These are phyloP conservation scores for Dendrolimus houi DNA, from an alignment of 2,888 invertebrate species.

Conservation along the genomic window DNA sequence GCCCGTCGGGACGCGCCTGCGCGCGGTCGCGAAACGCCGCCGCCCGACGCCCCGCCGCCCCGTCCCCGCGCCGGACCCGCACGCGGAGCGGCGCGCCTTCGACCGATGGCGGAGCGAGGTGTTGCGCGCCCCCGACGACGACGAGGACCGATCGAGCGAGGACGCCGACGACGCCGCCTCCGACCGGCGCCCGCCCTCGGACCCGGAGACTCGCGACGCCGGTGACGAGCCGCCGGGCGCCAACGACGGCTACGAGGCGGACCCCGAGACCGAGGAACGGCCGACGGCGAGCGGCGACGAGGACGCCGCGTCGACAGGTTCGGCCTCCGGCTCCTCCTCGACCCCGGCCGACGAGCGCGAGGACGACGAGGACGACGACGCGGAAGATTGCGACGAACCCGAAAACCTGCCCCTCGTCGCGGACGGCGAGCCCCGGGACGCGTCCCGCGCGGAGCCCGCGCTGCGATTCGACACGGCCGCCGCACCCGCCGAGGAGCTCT, in stretches of 20 bases:
- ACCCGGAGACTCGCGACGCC: conserved; percentile 6
- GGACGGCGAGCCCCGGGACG: conserved; percentile 3
- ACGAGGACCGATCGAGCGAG: conserved; percentile 41
- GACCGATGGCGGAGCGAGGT: conserved; percentile 54
- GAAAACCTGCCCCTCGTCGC: conserved; percentile 10
- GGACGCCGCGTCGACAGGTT: conserved; percentile 29
- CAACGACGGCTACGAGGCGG: conserved; percentile 14
- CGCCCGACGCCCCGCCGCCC: conserved; percentile 24
- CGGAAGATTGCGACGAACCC: conserved; percentile 8
- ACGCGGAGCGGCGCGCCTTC: conserved; percentile 49
- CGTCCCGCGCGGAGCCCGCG: not conserved
- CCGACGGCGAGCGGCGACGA: conserved; percentile 22
- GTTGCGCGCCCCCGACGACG: conserved; percentile 30
- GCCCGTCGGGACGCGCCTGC: conserved; percentile 11
- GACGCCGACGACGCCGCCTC: conserved; percentile 25
- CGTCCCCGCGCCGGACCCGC: conserved; percentile 28
- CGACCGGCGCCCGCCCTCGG: conserved; percentile 7
- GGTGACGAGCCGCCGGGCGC: conserved; percentile 10
- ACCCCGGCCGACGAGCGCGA: conserved; percentile 21
- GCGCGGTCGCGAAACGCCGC: conserved; percentile 21
- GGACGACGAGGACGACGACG: conserved; percentile 11
- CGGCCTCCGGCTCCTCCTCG: conserved; percentile 28
- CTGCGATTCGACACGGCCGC: conserved; percentile 5
- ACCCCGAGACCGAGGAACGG: conserved; percentile 14
- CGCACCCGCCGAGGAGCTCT: conserved; percentile 10